Base-by-base conservation (phyloP, 1,140 invertebrate genomes). In the Diuraphis noxia region DNA sequence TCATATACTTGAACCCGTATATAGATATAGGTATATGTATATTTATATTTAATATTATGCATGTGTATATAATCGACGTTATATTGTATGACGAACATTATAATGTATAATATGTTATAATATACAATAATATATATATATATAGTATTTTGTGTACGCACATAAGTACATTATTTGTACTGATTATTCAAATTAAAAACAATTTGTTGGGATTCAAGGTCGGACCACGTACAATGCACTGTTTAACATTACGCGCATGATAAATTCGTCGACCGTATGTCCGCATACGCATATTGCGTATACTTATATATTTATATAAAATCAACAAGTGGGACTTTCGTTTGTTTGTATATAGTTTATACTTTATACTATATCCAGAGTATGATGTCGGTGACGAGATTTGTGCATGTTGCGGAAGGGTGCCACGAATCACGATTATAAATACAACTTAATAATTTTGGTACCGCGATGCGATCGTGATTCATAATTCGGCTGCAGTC, bases 201-300 rank as follows among this genome's bases (percentile, higher is more conserved):
- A 82, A 82, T 82, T 40, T 82, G 79, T 40, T 3, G n/a, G 79
- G 79, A 40, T 82, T 38, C 79, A 82, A 82, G 79, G 79, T 40
- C 79, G 38, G 38, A 41, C 25, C 79, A 8, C 38, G 79, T 38
- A 82, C 79, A 82, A 41, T 40, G 38, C 38, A 38, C 79, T 72
- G 56, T 72, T 72, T n/a, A 72, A 72, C n/a, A 72, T 72, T 72
- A 38, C 36, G 36, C 34, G 77, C 34, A n/a, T 17, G 30, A 72
- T 72, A 34, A 72, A 72, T 72, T 72, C 56, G 56, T 72, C 10
- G n/a, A 72, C 56, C 56, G 30, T 72, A n/a, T n/a, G 56, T 72
- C 56, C 56, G 30, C 13, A 72, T 72, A 72, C 13, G n/a, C 56
- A n/a, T 30, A 10, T 63, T 13, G 3, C 30, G 30, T 63, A 4